A percentile compares a stretch with the other conserved stretches of the same genome.
Evolutionary conservation across 2,113 vertebrate genomes (phyloP).

Genomic region (Melospiza melodia): DNA sequence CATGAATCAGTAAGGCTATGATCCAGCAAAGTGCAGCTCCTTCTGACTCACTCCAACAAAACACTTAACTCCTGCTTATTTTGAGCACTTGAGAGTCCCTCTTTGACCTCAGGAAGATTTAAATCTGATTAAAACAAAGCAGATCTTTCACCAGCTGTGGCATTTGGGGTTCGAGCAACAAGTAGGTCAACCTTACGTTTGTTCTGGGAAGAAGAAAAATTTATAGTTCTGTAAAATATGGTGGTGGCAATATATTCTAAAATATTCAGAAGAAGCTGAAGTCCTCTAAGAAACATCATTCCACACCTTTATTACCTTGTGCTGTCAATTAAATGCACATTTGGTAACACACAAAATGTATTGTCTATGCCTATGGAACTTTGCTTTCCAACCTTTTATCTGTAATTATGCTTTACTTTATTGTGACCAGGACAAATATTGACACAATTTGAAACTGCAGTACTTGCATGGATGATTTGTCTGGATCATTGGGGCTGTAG

Average conservation of each 20-base stretch:
- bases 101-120: constrained; percentile 27
- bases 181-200: background rate
- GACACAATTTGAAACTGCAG: background rate
- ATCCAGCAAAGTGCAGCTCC: background rate
- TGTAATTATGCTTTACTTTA: background rate
- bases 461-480: background rate
- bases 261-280: background rate
- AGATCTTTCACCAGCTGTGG: background rate
- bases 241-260: background rate
- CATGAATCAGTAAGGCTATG: accelerated
- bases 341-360: background rate
- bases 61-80: background rate
- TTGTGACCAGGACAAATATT: background rate
- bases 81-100: constrained; percentile 2
- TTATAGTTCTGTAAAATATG: background rate
- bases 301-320: too few relatives aligned
- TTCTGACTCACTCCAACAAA: constrained; percentile 10
- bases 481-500: background rate
- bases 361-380: background rate
- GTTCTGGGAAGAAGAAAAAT: background rate
- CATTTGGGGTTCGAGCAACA: background rate
- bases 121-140: constrained; percentile 24
- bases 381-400: background rate
- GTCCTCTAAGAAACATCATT: background rate
- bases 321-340: background rate